phyloP scores from a whole-genome alignment of 2,888 invertebrate species.

The Xylota sylvarum region DNA sequence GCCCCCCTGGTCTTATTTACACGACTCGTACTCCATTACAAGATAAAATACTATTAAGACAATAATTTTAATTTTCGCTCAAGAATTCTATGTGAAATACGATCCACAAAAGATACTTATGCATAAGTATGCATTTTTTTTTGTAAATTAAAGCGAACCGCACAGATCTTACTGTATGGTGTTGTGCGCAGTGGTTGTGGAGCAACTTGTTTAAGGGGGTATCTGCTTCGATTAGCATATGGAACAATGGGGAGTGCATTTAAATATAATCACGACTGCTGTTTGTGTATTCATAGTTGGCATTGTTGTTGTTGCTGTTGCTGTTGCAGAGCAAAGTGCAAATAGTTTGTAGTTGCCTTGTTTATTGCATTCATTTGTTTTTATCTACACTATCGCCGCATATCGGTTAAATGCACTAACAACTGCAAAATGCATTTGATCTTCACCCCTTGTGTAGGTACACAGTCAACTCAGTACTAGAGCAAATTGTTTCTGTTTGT shows the following conservation, averaged over 20 bases:
- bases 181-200: slow-evolving; percentile 12
- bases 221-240: slow-evolving; percentile 63
- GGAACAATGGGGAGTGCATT: slow-evolving; percentile 45
- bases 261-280: slow-evolving; percentile 48
- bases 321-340: slow-evolving; percentile 24
- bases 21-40: slow-evolving; percentile 30
- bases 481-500: slow-evolving; percentile 1
- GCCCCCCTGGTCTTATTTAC: slow-evolving; percentile 46
- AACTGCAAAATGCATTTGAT: slow-evolving; percentile 38
- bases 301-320: slow-evolving; percentile 8
- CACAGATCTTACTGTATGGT: not conserved
- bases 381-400: slow-evolving; percentile 16
- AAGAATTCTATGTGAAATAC: slow-evolving; percentile 37
- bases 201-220: slow-evolving; percentile 33
- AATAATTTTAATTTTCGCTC: slow-evolving; percentile 51
- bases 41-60: slow-evolving; percentile 49
- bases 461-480: no score
- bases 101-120: slow-evolving; percentile 41
- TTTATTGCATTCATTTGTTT: slow-evolving; percentile 34
- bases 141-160: not conserved
- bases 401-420: slow-evolving; percentile 31
- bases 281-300: slow-evolving; percentile 9
- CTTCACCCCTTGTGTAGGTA: slow-evolving; percentile 22
- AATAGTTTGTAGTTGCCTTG: slow-evolving; percentile 1
- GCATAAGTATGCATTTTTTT: not conserved